Evolutionary conservation across 2,797 vertebrate genomes (phyloP).

Genomic region (Pristis pectinata): DNA sequence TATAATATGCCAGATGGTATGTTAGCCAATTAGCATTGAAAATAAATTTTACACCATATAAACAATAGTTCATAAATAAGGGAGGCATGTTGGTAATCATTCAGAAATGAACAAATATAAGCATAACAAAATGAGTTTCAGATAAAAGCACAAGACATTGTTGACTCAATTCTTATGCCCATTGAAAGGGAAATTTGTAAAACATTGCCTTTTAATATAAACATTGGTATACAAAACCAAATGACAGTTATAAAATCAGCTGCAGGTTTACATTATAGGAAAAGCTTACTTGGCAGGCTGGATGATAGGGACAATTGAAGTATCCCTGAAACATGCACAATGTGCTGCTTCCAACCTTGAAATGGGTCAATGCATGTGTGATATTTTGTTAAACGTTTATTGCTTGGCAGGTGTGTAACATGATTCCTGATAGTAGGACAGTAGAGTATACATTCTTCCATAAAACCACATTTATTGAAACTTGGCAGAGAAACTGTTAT

Average conservation of each 20-base stretch:
- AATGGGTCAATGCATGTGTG: constrained; percentile 60
- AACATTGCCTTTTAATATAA: constrained; percentile 50
- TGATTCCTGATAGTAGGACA: constrained; percentile 67
- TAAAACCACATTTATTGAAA: constrained; percentile 51
- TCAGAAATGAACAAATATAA: constrained; percentile 27
- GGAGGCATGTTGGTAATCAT: neutral
- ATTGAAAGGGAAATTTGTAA: constrained; percentile 43
- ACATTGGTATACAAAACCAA: constrained; percentile 22
- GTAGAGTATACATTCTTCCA: constrained; percentile 65
- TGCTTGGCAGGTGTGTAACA: constrained; percentile 73
- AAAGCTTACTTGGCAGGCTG: constrained; percentile 55
- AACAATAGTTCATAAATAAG: constrained; percentile 15
- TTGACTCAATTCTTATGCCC: constrained; percentile 35
- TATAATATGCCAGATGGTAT: neutral
- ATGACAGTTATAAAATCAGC: constrained; percentile 46
- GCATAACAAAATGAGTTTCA: constrained; percentile 29
- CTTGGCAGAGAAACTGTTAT: constrained; percentile 75
- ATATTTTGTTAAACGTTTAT: constrained; percentile 64
- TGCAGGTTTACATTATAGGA: constrained; percentile 54
- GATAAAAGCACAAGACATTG: constrained; percentile 23
- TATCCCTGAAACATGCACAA: constrained; percentile 60
- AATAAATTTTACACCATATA: constrained; percentile 14
- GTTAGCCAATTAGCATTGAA: constrained; percentile 16
- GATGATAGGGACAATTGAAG: constrained; percentile 40
- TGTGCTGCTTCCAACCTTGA: constrained; percentile 56